phyloP scores from a whole-genome alignment of 2,113 vertebrate species.

The Epinephelus lanceolatus region DNA sequence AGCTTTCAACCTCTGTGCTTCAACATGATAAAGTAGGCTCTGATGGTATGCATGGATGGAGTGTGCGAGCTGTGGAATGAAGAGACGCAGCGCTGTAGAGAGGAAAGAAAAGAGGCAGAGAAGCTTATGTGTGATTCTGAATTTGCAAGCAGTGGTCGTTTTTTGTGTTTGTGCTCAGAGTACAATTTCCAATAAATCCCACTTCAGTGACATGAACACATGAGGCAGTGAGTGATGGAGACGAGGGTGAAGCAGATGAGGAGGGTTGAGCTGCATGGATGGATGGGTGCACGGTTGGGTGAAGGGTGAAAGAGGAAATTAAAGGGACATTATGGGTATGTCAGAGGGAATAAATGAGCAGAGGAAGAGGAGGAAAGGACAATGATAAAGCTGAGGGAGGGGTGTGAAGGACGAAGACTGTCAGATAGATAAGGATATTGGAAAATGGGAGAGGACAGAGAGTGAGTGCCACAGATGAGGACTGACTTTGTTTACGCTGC shows the following conservation, averaged over 20 bases:
- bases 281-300: constrained; percentile 53
- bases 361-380: constrained; percentile 34
- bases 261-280: constrained; percentile 31
- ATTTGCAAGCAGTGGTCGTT: constrained; percentile 9
- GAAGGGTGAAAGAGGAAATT: constrained; percentile 65
- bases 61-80: neutral
- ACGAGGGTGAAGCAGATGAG: constrained; percentile 34
- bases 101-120: neutral
- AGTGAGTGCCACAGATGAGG: neutral
- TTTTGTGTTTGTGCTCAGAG: neutral
- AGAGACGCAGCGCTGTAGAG: neutral
- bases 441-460: constrained; percentile 1
- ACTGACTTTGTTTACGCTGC: constrained; percentile 30
- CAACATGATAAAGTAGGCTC: constrained; percentile 52
- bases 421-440: neutral
- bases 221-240: neutral
- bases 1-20: constrained; percentile 66
- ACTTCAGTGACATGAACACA: neutral
- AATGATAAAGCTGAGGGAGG: constrained; percentile 13
- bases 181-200: neutral
- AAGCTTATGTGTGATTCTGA: neutral
- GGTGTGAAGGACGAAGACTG: constrained; percentile 44
- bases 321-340: constrained; percentile 41
- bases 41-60: constrained; percentile 54
- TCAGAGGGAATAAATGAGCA: constrained; percentile 53